Evolutionary conservation across 2,797 vertebrate genomes (phyloP).

Genomic region (Alectoris magna): DNA sequence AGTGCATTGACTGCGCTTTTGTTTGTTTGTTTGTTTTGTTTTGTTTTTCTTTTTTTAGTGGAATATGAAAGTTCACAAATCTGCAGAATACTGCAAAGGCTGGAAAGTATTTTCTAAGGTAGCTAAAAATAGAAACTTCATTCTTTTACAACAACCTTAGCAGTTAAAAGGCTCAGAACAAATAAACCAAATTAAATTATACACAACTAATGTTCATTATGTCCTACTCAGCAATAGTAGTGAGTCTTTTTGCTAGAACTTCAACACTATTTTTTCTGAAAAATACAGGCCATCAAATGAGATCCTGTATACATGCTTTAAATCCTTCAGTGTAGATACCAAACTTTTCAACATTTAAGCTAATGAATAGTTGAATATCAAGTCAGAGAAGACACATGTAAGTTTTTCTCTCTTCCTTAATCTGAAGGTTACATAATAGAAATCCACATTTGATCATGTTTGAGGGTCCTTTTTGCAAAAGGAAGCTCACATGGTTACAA

Average conservation of each 20-base stretch:
- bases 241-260: not conserved
- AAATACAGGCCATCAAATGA: not conserved
- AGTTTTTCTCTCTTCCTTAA: not conserved
- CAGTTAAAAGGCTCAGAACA: not conserved
- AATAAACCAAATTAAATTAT: not conserved
- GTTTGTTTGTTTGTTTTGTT: not conserved
- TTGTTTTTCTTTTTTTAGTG: not conserved
- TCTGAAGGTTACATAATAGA: not conserved
- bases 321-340: not conserved
- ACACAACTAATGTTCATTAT: not conserved
- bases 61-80: not conserved
- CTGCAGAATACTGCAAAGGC: not conserved
- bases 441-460: not conserved
- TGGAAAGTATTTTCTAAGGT: not conserved
- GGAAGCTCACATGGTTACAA: not conserved
- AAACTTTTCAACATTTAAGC: not conserved
- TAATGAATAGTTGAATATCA: not conserved
- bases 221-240: not conserved
- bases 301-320: not conserved
- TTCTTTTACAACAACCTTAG: not conserved
- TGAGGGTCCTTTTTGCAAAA: not conserved
- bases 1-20: not conserved
- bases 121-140: not conserved
- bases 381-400: not conserved
- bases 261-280: not conserved